Evolutionary conservation across 2,888 invertebrate genomes (phyloP), one percentile per base, ranked within the genome.

Genomic region (Chaetoderma sp.): DNA sequence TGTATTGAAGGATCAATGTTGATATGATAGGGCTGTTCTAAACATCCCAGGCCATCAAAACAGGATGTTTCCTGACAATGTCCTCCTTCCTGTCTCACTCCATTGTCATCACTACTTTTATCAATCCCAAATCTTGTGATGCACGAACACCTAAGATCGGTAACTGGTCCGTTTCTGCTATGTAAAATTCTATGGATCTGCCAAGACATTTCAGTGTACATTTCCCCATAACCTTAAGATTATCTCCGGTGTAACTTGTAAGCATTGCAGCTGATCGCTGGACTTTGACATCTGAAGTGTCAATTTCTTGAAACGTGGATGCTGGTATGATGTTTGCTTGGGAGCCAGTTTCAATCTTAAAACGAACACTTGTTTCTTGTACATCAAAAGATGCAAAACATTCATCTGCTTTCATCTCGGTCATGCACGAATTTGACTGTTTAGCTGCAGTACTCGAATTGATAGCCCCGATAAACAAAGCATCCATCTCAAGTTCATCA

Each of bases 1-100:
- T 33, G 23, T 8, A 52, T 58, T n/a, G 27, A 27, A 52, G 54
- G 33, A 2, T 54, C 54, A 10, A 54, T 54, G 30, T 54, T 3
- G n/a, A 54, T 52, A 16, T 52, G 25, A 28, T 52, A 52, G 10
- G 54, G 28, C 16, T 16, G 27, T 28, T 28, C 28, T 30, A 54
- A 30, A 54, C 21, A n/a, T n/a, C n/a, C n/a, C n/a, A n/a, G n/a
- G n/a, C n/a, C n/a, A n/a, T n/a, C n/a, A n/a, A n/a, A n/a, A n/a
- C n/a, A n/a, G n/a, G n/a, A n/a, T n/a, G n/a, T n/a, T n/a, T n/a
- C n/a, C n/a, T n/a, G n/a, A n/a, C n/a, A n/a, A n/a, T n/a, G n/a
- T n/a, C n/a, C n/a, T n/a, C n/a, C n/a, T n/a, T n/a, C n/a, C n/a
- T n/a, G n/a, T n/a, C n/a, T n/a, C n/a, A n/a, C n/a, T n/a, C n/a